These are phyloP conservation scores for Odontocolon sp. DNA, from an alignment of 2,888 invertebrate genomes.

Conservation along the genomic window DNA sequence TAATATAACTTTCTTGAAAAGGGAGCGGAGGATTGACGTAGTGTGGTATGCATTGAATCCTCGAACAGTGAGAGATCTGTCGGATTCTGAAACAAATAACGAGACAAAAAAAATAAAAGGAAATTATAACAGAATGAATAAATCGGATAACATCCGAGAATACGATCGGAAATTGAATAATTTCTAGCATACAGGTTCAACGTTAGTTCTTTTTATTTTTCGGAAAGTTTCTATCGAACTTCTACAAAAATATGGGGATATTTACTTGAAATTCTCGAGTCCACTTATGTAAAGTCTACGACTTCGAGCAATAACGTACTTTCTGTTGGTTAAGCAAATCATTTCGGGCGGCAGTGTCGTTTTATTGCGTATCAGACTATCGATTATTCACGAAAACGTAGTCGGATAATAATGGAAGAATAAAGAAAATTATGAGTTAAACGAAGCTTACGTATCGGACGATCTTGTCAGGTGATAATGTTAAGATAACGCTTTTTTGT, in stretches of 20 bases:
- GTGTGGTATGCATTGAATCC: conserved; percentile 10
- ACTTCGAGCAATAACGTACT: conserved; percentile 15
- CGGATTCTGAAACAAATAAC: conserved; percentile 46
- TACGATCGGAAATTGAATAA: not conserved
- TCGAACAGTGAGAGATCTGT: conserved; percentile 14
- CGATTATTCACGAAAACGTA: conserved; percentile 16
- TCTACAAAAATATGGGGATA: conserved; percentile 59
- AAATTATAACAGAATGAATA: not conserved
- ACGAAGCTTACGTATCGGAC: conserved; percentile 30
- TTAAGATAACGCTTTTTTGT: conserved; percentile 23
- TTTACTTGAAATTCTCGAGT: conserved; percentile 38
- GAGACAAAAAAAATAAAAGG: conserved; percentile 9
- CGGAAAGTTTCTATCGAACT: conserved; percentile 50
- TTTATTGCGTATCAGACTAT: conserved; percentile 44
- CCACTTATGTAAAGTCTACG: conserved; percentile 31
- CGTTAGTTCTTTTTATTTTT: conserved; percentile 39
- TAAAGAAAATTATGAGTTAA: conserved; percentile 3
- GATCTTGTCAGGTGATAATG: conserved; percentile 37
- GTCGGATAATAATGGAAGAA: conserved; percentile 4
- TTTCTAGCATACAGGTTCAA: conserved; percentile 13
- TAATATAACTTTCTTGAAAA: conserved; percentile 26
- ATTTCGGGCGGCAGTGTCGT: conserved; percentile 41
- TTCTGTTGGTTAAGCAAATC: conserved; percentile 37
- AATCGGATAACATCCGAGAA: not conserved
- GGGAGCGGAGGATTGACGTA: conserved; percentile 26